Percentiles rank a stretch among this genome's conserved stretches.
Conservation (phyloP, 2,888 invertebrate species). For the Stenoptilia bipunctidactyla region DNA sequence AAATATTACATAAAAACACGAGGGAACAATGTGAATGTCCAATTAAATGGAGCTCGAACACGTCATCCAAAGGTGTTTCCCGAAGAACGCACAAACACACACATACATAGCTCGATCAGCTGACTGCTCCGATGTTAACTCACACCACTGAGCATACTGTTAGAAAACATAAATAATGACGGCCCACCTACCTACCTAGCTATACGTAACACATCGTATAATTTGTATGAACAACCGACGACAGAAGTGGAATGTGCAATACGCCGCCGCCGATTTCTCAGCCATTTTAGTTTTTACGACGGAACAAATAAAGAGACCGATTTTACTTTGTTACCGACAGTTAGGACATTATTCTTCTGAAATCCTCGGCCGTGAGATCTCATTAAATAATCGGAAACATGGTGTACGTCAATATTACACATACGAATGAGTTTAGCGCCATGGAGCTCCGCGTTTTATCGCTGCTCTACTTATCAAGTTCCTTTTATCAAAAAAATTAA, state of each 20-base stretch:
- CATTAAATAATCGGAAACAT: slow-evolving; percentile 56
- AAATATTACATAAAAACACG: slow-evolving; percentile 39
- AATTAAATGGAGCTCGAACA: slow-evolving; percentile 66
- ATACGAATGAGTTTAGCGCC: background rate
- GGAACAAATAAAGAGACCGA: slow-evolving; percentile 43
- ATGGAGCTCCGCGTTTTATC: too few relatives aligned
- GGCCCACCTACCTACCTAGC: slow-evolving; percentile 68
- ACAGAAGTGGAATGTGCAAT: slow-evolving; percentile 54
- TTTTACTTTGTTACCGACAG: slow-evolving; percentile 28
- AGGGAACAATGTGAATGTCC: slow-evolving; percentile 66
- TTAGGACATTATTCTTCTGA: slow-evolving; percentile 40
- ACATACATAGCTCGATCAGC: slow-evolving; percentile 40
- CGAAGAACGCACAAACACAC: slow-evolving; percentile 63
- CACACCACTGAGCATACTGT: slow-evolving; percentile 63
- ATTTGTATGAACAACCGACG: slow-evolving; percentile 62
- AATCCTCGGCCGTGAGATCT: slow-evolving; percentile 41
- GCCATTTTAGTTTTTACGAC: slow-evolving; percentile 46
- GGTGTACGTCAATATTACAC: background rate
- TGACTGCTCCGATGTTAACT: slow-evolving; percentile 71
- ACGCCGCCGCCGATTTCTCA: slow-evolving; percentile 51
- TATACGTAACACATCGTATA: slow-evolving; percentile 66
- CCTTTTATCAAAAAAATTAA: too few relatives aligned
- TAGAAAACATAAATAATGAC: slow-evolving; percentile 72
- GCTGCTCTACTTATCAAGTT: too few relatives aligned
- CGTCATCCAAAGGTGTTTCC: slow-evolving; percentile 72